Percentiles rank a stretch among this genome's conserved stretches.
Conservation (phyloP, 1,140 invertebrate genomes). For the Cardiocondyla obscurior region DNA sequence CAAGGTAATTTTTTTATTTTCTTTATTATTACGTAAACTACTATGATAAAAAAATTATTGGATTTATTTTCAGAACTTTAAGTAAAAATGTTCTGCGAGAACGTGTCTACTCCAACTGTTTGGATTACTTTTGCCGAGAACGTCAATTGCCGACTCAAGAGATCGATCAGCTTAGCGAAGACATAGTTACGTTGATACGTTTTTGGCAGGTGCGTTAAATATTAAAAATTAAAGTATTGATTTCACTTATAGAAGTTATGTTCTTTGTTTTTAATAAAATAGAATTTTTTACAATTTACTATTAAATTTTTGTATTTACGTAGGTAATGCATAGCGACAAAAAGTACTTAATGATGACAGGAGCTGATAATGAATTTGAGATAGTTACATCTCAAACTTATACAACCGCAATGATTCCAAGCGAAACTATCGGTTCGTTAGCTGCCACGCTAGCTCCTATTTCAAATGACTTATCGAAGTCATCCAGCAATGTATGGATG, state of each 20-base stretch:
- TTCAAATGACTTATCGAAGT: constrained; percentile 86
- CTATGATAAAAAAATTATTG: background rate
- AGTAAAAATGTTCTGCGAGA: constrained; percentile 96
- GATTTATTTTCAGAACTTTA: constrained; percentile 85
- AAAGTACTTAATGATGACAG: constrained; percentile 96
- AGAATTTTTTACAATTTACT: background rate
- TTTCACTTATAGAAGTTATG: background rate
- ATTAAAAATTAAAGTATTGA: background rate
- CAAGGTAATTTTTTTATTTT: constrained; percentile 78
- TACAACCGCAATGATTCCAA: constrained; percentile 81
- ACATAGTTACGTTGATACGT: constrained; percentile 94
- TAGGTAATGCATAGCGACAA: constrained; percentile 96
- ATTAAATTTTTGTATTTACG: background rate
- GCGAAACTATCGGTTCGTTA: constrained; percentile 74
- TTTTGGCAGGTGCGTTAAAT: constrained; percentile 91
- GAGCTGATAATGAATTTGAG: constrained; percentile 86
- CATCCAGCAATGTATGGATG: constrained; percentile 91
- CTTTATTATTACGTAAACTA: background rate
- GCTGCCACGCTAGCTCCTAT: constrained; percentile 81
- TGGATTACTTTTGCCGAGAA: constrained; percentile 97
- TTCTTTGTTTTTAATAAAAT: background rate
- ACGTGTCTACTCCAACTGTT: constrained; percentile 95
- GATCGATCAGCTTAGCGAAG: constrained; percentile 91
- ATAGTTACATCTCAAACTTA: constrained; percentile 73
- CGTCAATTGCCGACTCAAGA: constrained; percentile 93